Evolutionary conservation across 2,888 invertebrate species (phyloP).

Genomic region (Scaeva pyrastri): DNA sequence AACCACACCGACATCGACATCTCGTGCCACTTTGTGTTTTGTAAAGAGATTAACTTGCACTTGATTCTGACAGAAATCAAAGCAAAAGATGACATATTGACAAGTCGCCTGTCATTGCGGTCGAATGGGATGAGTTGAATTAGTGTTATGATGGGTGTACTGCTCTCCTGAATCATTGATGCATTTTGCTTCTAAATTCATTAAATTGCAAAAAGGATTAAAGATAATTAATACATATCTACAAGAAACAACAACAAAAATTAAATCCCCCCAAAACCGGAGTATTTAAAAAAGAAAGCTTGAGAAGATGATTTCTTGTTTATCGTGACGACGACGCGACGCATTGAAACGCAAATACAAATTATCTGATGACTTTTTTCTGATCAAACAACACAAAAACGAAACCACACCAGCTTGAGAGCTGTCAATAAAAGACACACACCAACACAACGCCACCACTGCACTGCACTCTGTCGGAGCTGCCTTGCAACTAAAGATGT

Average conservation of each 20-base stretch:
- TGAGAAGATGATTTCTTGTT: background rate
- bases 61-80: slow-evolving; percentile 73
- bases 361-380: background rate
- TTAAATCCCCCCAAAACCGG: background rate
- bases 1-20: slow-evolving; percentile 9
- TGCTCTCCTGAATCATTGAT: slow-evolving; percentile 37
- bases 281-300: background rate
- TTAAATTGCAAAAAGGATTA: slow-evolving; percentile 22
- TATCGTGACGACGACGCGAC: background rate
- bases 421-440: background rate
- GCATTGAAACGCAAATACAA: background rate
- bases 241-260: background rate
- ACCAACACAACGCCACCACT: background rate
- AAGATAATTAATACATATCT: background rate
- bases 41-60: slow-evolving; percentile 68
- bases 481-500: slow-evolving; percentile 63
- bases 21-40: slow-evolving; percentile 55
- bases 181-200: slow-evolving; percentile 37
- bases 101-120: slow-evolving; percentile 68
- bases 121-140: slow-evolving; percentile 20
- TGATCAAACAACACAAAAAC: background rate
- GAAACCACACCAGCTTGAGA: background rate
- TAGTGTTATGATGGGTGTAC: slow-evolving; percentile 25
- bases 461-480: slow-evolving; percentile 38
- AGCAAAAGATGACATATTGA: slow-evolving; percentile 74